phyloP scores from a whole-genome alignment of 1,140 invertebrate genomes.

The Eupristina koningsbergeri region DNA sequence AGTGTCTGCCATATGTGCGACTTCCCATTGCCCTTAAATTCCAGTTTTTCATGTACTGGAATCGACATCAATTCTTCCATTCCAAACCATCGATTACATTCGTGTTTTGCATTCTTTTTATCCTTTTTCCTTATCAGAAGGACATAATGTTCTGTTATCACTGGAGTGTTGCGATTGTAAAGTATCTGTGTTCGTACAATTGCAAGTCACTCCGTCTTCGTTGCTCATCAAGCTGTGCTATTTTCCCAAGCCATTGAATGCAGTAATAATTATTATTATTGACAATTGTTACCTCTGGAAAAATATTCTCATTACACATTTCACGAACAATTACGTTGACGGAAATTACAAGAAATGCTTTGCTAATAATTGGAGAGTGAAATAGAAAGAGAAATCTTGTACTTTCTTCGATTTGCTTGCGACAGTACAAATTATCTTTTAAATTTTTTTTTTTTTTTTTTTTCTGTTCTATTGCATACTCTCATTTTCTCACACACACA shows the following conservation, averaged over 20 bases:
- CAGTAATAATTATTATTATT: too few species aligned
- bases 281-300: too few species aligned
- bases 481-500: background rate
- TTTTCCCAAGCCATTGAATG: too few species aligned
- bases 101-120: background rate
- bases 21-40: background rate
- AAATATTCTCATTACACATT: too few species aligned
- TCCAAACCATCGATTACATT: background rate
- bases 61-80: too few species aligned
- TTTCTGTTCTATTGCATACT: background rate
- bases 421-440: background rate
- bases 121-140: background rate
- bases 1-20: constrained; percentile 48
- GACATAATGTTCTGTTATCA: background rate
- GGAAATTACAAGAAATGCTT: too few species aligned
- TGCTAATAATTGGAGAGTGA: too few species aligned
- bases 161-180: background rate
- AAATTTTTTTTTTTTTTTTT: constrained; percentile 19
- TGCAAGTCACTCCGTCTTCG: constrained; percentile 2
- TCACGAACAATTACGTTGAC: too few species aligned
- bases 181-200: background rate
- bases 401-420: too few species aligned
- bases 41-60: too few species aligned
- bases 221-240: background rate
- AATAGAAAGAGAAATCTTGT: background rate